phyloP scores from a whole-genome alignment of 2,113 vertebrate genomes.

The Phoenicopterus ruber region DNA sequence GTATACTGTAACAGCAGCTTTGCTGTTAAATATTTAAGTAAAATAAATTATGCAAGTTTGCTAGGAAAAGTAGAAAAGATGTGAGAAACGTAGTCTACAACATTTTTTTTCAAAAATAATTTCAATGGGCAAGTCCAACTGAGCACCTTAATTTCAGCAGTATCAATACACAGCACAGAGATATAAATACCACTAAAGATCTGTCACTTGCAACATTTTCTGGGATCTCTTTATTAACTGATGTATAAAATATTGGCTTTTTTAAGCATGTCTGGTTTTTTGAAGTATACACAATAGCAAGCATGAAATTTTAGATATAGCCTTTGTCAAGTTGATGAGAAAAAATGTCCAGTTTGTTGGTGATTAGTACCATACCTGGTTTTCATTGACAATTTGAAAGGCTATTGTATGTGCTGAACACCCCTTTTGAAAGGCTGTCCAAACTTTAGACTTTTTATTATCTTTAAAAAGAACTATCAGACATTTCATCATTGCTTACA shows the following conservation, averaged over 20 bases:
- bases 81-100: background rate
- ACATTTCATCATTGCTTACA: background rate
- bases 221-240: background rate
- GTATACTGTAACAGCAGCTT: background rate
- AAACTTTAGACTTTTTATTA: background rate
- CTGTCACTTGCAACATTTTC: background rate
- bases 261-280: background rate
- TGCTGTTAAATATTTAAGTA: background rate
- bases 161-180: background rate
- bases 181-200: background rate
- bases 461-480: background rate
- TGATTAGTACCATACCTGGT: background rate
- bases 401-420: background rate
- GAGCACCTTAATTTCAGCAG: background rate
- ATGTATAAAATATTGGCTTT: background rate
- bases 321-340: background rate
- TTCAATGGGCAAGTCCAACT: background rate
- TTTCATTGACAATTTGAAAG: background rate
- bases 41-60: background rate
- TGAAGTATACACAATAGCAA: background rate
- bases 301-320: background rate
- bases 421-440: background rate
- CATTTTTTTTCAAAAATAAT: background rate
- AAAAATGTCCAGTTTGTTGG: background rate
- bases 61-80: background rate